Evolutionary conservation across 1,140 invertebrate species (phyloP).

Genomic region (fruit fly (Drosophila melanogaster)): DNA sequence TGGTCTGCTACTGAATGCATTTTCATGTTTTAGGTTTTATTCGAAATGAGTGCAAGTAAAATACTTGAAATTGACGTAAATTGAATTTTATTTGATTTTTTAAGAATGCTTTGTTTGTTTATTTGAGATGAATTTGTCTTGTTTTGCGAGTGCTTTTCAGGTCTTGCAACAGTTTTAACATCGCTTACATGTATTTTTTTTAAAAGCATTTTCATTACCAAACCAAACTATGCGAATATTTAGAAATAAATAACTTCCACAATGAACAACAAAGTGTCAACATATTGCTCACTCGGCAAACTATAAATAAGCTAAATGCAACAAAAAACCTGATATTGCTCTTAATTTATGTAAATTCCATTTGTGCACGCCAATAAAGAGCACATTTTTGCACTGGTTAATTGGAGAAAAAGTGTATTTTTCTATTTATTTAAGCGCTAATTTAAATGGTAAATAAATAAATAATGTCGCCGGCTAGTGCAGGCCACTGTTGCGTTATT

Average conservation of each 20-base stretch:
- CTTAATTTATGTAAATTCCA: constrained; percentile 65
- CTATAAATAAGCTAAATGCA: constrained; percentile 45
- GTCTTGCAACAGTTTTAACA: constrained; percentile 6
- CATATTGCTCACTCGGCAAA: constrained; percentile 43
- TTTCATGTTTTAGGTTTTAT: constrained; percentile 33
- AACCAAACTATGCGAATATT: constrained; percentile 35
- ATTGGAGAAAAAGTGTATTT: constrained; percentile 46
- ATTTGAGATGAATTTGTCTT: neutral
- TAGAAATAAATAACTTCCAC: constrained; percentile 42
- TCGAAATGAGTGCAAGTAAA: constrained; percentile 4
- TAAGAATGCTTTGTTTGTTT: neutral
- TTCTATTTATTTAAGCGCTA: constrained; percentile 53
- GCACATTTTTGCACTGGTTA: constrained; percentile 25
- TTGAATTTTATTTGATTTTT: constrained; percentile 28
- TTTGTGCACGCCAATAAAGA: constrained; percentile 31
- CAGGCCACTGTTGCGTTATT: constrained; percentile 19
- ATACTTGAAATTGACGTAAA: constrained; percentile 15
- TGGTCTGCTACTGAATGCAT: constrained; percentile 50
- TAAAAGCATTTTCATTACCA: neutral
- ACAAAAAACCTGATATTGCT: constrained; percentile 34
- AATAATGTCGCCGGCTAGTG: constrained; percentile 38
- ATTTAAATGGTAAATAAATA: constrained; percentile 63
- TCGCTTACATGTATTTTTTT: constrained; percentile 2
- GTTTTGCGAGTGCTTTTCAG: neutral
- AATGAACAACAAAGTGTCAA: constrained; percentile 55